A percentile compares a stretch with the other conserved stretches of the same genome.
Evolutionary conservation across 1,140 invertebrate genomes (phyloP).

Genomic region (Pentalonia nigronervosa): DNA sequence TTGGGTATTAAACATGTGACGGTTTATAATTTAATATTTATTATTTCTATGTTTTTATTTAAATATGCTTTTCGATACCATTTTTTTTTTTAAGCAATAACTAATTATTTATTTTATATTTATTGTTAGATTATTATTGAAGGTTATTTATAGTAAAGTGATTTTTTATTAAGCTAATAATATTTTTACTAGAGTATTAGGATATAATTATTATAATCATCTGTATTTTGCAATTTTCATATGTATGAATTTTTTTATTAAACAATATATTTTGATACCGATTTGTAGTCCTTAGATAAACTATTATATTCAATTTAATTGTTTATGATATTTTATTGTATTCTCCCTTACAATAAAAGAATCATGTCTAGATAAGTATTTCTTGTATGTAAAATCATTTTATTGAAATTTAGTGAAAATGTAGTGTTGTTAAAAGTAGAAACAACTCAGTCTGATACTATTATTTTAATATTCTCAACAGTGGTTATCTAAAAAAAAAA

Average conservation of each 20-base stretch:
- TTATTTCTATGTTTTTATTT: background rate
- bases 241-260: slow-evolving; percentile 12
- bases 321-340: background rate
- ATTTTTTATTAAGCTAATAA: background rate
- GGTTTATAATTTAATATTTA: slow-evolving; percentile 3
- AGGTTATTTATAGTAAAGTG: background rate
- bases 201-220: slow-evolving; percentile 7
- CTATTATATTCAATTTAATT: background rate
- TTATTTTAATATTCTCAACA: no score
- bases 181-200: slow-evolving; percentile 7
- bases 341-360: background rate
- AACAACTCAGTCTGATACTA: no score
- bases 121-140: slow-evolving; percentile 8
- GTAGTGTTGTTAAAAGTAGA: no score
- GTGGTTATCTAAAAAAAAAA: no score
- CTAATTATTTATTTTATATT: slow-evolving; percentile 32
- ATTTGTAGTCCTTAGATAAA: background rate
- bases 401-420: background rate
- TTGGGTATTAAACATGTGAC: slow-evolving; percentile 3
- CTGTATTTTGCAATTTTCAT: background rate
- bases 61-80: background rate
- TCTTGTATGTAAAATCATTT: background rate
- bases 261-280: slow-evolving; percentile 35
- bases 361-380: background rate
- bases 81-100: slow-evolving; percentile 6